Conservation (phyloP, 2,113 vertebrate species). For the Pelvicachromis taeniatus region DNA sequence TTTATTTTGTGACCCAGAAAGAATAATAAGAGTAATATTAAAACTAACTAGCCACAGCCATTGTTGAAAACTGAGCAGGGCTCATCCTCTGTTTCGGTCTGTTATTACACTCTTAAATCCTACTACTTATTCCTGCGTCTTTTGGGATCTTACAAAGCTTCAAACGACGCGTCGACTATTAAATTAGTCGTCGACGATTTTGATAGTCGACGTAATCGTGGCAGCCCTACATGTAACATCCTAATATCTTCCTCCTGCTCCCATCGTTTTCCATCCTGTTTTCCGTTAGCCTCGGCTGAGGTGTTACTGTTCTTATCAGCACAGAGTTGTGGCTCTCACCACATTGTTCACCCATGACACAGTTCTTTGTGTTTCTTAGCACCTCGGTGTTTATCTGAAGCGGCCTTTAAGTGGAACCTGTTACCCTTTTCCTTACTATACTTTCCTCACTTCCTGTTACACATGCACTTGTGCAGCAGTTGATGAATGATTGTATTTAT, state of each 20-base stretch:
- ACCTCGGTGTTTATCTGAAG: not conserved
- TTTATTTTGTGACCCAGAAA: too few relatives aligned
- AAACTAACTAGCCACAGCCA: too few relatives aligned
- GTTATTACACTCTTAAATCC: too few relatives aligned
- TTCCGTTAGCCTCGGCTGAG: not conserved
- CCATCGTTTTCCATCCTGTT: not conserved
- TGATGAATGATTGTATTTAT: not conserved
- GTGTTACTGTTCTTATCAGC: not conserved
- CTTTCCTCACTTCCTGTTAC: not conserved
- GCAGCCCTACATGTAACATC: not conserved
- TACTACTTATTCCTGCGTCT: too few relatives aligned
- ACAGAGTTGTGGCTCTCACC: not conserved
- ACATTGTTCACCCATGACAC: not conserved
- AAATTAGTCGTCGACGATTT: too few relatives aligned
- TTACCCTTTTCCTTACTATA: not conserved
- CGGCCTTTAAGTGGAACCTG: not conserved
- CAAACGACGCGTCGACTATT: too few relatives aligned
- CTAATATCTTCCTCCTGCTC: not conserved
- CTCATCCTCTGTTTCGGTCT: too few relatives aligned
- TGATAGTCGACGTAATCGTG: too few relatives aligned
- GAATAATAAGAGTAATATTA: too few relatives aligned
- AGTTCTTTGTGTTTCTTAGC: not conserved
- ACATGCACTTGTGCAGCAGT: not conserved
- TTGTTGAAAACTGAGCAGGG: too few relatives aligned
- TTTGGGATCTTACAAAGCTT: too few relatives aligned